Base-by-base conservation (phyloP, 1,140 invertebrate species). In the Drosophila nigrodunni region DNA sequence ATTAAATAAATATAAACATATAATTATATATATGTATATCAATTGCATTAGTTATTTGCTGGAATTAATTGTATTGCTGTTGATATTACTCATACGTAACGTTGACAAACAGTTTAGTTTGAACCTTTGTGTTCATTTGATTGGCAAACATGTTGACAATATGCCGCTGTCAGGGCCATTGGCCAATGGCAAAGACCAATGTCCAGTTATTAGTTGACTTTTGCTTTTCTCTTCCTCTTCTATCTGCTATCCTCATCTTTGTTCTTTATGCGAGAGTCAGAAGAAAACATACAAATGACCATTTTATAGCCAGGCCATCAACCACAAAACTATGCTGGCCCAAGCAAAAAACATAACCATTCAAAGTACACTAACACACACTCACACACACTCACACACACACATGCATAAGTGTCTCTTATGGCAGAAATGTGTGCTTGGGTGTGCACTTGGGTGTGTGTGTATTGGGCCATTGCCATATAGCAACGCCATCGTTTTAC, bases 241-340 rank as follows among this genome's bases (percentile, higher is more conserved):
- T 7, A 3, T 49, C 11, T 21, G 11, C 11, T 52, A 25, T 34
- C 50, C 9, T 10, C 8, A 7, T 49, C 46, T 46, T 8, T 25
- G 7, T 30, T 10, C 25, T 18, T 49, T 25, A 49, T 49, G 21
- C 47, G 11, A 49, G 50, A 11, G 9, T 35, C 50, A 10, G 25
- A 54, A 57, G 41, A 57, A 57, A 57, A 18, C 15, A 86, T 68
- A 83, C 80, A 88, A 87, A 87, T 86, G 78, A 66, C 52, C 71
- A 68, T 86, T 87, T 86, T 87, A 87, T 87, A 74, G 83, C 64
- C 73, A 67, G 70, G 73, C 87, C 72, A 87, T 87, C 82, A 87
- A 80, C 75, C 82, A 85, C 82, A 82, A 47, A 81, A 77, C 82
- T 78, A 75, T 78, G 65, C 72, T 74, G 66, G 72, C 65, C 71